phyloP scores from a whole-genome alignment of 2,888 invertebrate species.

The Pycnomerus fuliginosus region DNA sequence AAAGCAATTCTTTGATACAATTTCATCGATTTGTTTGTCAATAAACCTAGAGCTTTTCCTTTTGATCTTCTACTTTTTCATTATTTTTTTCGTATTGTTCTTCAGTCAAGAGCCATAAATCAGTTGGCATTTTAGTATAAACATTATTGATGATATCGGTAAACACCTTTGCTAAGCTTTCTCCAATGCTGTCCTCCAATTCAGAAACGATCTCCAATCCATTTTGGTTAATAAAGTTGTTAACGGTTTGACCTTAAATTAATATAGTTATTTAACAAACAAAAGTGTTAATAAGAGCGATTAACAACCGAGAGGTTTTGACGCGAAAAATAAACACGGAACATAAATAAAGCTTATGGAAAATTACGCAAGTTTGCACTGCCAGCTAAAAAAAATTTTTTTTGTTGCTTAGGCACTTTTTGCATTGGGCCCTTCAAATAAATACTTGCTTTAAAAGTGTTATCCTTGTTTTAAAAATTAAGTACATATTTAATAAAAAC shows the following conservation, averaged over 20 bases:
- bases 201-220: conserved; percentile 61
- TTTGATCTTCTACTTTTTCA: no score
- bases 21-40: no score
- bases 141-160: conserved; percentile 60
- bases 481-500: no score
- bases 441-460: no score
- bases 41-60: no score
- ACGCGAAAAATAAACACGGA: no score
- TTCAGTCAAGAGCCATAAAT: conserved; percentile 54
- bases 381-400: neutral
- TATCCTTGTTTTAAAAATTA: no score
- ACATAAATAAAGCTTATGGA: conserved; percentile 2
- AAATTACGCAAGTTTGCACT: neutral
- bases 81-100: conserved; percentile 30
- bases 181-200: conserved; percentile 58
- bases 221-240: conserved; percentile 61
- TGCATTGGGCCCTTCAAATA: neutral
- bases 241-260: conserved; percentile 57
- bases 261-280: no score
- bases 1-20: no score
- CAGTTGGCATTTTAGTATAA: conserved; percentile 59
- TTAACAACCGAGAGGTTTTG: no score
- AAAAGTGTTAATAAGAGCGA: no score
- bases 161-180: conserved; percentile 58
- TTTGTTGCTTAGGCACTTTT: neutral